Percentiles rank a stretch among this genome's conserved stretches.
phyloP scores from a whole-genome alignment of 2,888 invertebrate species.

The Epinotia demarniana region DNA sequence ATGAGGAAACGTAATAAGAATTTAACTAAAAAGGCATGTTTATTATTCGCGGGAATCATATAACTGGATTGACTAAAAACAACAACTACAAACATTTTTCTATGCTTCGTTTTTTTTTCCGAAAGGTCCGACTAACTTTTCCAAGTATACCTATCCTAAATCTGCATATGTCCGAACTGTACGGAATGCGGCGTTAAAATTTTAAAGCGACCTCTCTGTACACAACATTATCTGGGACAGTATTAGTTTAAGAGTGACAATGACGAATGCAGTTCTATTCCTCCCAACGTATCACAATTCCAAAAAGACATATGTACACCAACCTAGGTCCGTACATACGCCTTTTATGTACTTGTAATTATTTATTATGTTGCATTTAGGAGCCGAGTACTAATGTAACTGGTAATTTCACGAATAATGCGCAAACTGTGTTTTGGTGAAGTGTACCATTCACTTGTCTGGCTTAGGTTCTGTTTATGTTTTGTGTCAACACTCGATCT shows the following conservation, averaged over 20 bases:
- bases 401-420: conserved; percentile 41
- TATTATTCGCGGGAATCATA: no score
- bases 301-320: not conserved
- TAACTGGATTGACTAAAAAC: no score
- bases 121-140: no score
- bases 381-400: conserved; percentile 31
- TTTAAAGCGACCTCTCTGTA: conserved; percentile 8
- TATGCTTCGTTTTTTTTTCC: no score
- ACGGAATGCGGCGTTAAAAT: not conserved
- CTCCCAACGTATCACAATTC: not conserved
- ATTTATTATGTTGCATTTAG: conserved; percentile 39
- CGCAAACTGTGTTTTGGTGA: conserved; percentile 27
- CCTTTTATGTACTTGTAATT: not conserved
- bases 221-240: not conserved
- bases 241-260: conserved; percentile 44
- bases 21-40: no score
- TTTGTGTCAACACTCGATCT: conserved; percentile 20
- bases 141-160: not conserved
- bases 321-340: not conserved
- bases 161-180: not conserved
- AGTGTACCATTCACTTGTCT: conserved; percentile 25
- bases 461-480: conserved; percentile 13
- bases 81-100: no score
- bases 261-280: conserved; percentile 41
- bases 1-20: no score